Conservation (phyloP, 2,888 invertebrate species). For the Exocentrus adspersus region DNA sequence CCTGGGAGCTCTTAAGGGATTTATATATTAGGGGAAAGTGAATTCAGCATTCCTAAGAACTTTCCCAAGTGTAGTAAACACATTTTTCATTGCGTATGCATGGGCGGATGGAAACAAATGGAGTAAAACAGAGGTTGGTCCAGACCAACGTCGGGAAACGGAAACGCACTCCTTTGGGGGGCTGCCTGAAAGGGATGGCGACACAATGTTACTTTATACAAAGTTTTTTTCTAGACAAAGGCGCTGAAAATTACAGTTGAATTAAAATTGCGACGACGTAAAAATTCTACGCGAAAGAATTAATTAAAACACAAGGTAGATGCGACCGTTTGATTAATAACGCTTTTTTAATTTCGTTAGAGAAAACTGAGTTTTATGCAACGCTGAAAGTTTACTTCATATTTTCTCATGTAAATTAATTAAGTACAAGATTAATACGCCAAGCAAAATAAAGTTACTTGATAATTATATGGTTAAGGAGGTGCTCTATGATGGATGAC, state of each 20-base stretch:
- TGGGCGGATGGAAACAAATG: conserved; percentile 43
- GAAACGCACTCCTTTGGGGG: conserved; percentile 36
- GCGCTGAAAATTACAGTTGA: conserved; percentile 12
- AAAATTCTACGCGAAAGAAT: conserved; percentile 8
- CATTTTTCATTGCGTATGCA: conserved; percentile 50
- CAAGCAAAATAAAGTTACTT: too few relatives aligned
- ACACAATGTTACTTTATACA: conserved; percentile 24
- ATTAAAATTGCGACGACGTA: conserved; percentile 19
- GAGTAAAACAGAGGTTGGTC: conserved; percentile 39
- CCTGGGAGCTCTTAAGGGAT: not conserved
- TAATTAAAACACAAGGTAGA: conserved; percentile 8
- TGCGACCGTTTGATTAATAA: not conserved
- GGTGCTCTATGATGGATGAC: too few relatives aligned
- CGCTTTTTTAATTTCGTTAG: not conserved
- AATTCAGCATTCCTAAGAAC: conserved; percentile 9
- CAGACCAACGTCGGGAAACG: conserved; percentile 41
- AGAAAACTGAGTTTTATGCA: not conserved
- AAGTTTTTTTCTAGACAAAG: conserved; percentile 19
- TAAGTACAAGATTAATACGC: too few relatives aligned
- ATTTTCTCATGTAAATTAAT: not conserved
- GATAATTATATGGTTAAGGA: too few relatives aligned
- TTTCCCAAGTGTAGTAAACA: conserved; percentile 43
- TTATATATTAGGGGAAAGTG: not conserved
- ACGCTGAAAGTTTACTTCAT: not conserved
- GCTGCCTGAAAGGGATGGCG: conserved; percentile 18